Base-by-base conservation (phyloP, 2,797 vertebrate genomes). In the Spinibarbus caldwelli region DNA sequence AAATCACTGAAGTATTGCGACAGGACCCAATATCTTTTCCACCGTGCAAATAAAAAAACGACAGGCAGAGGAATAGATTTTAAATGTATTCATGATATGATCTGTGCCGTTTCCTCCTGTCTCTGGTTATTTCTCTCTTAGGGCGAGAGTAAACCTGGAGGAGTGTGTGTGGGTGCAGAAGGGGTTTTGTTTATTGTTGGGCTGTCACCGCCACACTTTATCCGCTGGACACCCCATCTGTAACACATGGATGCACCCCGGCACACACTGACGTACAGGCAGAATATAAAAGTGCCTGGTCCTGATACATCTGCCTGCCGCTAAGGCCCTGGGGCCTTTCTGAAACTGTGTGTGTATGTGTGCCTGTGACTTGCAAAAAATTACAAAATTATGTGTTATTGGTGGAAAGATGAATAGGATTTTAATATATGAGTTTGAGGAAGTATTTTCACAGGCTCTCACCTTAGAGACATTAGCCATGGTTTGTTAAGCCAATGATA, bases 401-500 rank as follows among this genome's bases (percentile, higher is more conserved):
- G 62, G 52, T 47, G 10, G 45, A 45, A 2, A 3, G 67, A 78
- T 45, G 29, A 47, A 6, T 49, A 23, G 31, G 5, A 31, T 64
- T 85, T 66, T 81, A 57, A 57, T 79, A n/a, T 34, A n/a, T n/a
- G 52, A 64, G 26, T 38, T n/a, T 57, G 36, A 52, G 52, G 21
- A 75, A 57, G 21, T 47, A 67, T 76, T 67, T 62, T 41, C 45
- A 26, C n/a, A 9, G 21, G 21, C 29, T 3, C 36, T 47, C 73
- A 49, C 71, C 68, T 71, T 41, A 86, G 52, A 41, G 72, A 81
- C 84, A 77, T 88, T 76, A 88, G 87, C 88, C 87, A 85, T 85
- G 90, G 88, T 91, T 93, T 91, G 92, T 94, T 93, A 93, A 88
- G n/a, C 82, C 91, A 92, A 94, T 92, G 91, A 91, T 90, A 91